Evolutionary conservation across 2,888 invertebrate genomes (phyloP).

Genomic region (Coenonympha arcania): DNA sequence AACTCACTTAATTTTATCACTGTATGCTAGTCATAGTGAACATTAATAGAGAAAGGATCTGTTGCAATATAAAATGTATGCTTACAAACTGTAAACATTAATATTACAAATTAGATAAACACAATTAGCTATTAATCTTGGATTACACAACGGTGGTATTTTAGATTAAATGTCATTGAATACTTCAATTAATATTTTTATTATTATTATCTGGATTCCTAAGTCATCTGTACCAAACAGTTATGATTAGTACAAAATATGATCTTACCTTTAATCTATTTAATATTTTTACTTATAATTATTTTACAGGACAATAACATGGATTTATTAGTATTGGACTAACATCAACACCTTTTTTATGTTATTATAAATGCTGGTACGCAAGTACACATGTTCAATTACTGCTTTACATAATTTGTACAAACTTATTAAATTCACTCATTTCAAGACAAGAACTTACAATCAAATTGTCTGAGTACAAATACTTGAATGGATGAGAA

Average conservation of each 20-base stretch:
- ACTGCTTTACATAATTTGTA: neutral
- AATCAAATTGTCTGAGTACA: neutral
- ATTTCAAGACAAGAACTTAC: neutral
- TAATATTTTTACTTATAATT: conserved; percentile 10
- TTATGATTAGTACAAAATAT: conserved; percentile 9
- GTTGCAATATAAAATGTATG: conserved; percentile 2
- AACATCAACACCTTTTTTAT: conserved; percentile 3
- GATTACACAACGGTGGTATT: too few species aligned
- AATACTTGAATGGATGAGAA: neutral
- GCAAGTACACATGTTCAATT: neutral
- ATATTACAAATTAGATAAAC: conserved; percentile 5
- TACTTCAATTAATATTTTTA: neutral
- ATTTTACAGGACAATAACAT: conserved; percentile 8
- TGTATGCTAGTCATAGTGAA: conserved; percentile 1
- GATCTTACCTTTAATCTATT: conserved; percentile 9
- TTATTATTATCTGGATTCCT: neutral
- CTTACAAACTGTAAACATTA: conserved; percentile 5
- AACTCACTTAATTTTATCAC: conserved; percentile 2
- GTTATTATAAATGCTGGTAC: conserved; percentile 2
- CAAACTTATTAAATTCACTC: neutral
- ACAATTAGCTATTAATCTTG: conserved; percentile 7
- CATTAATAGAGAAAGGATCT: conserved; percentile 7
- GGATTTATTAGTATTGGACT: conserved; percentile 2
- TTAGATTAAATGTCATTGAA: conserved; percentile 8
- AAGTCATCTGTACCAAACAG: conserved; percentile 3